Conservation (phyloP, 2,113 vertebrate genomes). For the Notarius quadriscutis region DNA sequence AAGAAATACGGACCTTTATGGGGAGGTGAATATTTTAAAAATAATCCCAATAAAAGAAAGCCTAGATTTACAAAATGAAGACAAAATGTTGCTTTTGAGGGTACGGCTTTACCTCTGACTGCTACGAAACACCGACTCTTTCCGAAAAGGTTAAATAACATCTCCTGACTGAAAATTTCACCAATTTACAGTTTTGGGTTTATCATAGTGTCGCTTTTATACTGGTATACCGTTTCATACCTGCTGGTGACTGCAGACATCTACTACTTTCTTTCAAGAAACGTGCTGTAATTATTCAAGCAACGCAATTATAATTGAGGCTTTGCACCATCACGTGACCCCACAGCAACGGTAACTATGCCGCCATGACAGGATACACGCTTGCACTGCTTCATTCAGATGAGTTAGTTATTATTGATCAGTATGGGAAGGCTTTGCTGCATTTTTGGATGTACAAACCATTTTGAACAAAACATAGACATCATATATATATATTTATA, state of each 20-base stretch:
- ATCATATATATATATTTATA: no score
- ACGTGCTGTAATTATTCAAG: not conserved
- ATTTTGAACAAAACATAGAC: no score
- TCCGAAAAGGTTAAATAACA: not conserved
- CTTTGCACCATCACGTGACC: no score
- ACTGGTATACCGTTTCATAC: not conserved
- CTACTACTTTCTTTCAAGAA: not conserved
- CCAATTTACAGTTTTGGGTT: not conserved
- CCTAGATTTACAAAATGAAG: not conserved
- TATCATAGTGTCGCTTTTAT: not conserved
- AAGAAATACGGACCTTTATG: not conserved
- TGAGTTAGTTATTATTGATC: no score
- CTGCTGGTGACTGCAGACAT: not conserved
- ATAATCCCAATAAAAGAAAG: not conserved
- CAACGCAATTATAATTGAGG: not conserved
- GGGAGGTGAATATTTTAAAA: not conserved
- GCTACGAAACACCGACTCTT: not conserved
- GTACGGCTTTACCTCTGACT: not conserved
- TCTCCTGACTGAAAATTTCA: not conserved
- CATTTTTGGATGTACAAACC: no score
- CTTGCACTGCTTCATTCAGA: no score
- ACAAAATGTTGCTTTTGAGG: not conserved
- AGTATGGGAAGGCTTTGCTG: no score
- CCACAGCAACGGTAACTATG: no score
- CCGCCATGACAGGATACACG: no score